Conservation (phyloP, 2,888 invertebrate species). For the Chloromyia formosa region DNA sequence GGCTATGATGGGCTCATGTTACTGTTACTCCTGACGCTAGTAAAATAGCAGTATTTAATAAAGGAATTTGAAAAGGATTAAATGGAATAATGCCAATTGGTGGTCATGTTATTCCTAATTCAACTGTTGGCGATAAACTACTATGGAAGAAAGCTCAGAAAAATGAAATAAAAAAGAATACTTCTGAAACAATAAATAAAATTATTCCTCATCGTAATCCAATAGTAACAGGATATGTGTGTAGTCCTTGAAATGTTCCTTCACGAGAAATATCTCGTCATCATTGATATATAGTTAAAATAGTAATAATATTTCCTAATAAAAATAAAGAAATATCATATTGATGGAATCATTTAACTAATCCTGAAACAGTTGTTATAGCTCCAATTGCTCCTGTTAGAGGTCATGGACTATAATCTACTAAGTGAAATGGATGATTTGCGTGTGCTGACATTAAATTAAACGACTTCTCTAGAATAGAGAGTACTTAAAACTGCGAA, state of each 20-base stretch:
- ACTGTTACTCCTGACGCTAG: slow-evolving; percentile 75
- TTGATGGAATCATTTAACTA: slow-evolving; percentile 72
- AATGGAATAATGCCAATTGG: slow-evolving; percentile 70
- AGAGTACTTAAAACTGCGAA: slow-evolving; percentile 71
- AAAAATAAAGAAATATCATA: slow-evolving; percentile 67
- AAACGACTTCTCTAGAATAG: slow-evolving; percentile 72
- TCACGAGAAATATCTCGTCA: slow-evolving; percentile 76
- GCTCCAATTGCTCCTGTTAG: slow-evolving; percentile 69
- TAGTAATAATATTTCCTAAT: slow-evolving; percentile 62
- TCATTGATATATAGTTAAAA: slow-evolving; percentile 72
- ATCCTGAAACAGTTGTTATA: slow-evolving; percentile 68
- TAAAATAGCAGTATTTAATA: slow-evolving; percentile 78
- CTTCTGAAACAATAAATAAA: slow-evolving; percentile 77
- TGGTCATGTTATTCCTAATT: slow-evolving; percentile 72
- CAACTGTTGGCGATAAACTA: slow-evolving; percentile 66
- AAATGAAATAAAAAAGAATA: slow-evolving; percentile 71
- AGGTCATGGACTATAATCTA: slow-evolving; percentile 73
- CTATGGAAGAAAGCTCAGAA: slow-evolving; percentile 65
- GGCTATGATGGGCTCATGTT: slow-evolving; percentile 71
- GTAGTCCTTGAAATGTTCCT: slow-evolving; percentile 72
- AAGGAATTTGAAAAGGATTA: slow-evolving; percentile 75
- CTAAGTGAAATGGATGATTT: slow-evolving; percentile 74
- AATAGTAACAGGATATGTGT: slow-evolving; percentile 68
- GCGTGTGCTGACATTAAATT: slow-evolving; percentile 67
- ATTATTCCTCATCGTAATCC: slow-evolving; percentile 76